Conservation (phyloP, 2,888 invertebrate genomes). For the Drosophila fulvimacula region DNA sequence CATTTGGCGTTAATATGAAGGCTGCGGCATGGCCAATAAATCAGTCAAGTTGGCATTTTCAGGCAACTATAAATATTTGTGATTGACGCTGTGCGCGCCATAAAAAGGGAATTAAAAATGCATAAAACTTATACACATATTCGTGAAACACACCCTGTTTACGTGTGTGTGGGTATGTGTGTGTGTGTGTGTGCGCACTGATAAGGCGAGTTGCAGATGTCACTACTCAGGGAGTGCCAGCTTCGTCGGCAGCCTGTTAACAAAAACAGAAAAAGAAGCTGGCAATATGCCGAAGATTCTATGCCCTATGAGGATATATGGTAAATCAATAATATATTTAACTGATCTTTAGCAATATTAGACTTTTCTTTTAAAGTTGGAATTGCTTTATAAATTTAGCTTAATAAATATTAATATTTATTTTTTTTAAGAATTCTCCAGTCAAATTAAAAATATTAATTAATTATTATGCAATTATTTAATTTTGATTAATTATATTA, state of each 20-base stretch:
- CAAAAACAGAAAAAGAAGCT: not conserved
- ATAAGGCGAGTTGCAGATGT: conserved; percentile 49
- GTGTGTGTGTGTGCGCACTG: conserved; percentile 25
- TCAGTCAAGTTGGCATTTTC: conserved; percentile 50
- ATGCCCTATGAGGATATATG: not conserved
- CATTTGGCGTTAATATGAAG: conserved; percentile 34
- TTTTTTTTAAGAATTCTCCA: too few relatives aligned
- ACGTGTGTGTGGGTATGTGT: not conserved
- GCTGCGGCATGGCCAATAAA: conserved; percentile 50
- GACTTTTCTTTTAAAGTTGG: too few relatives aligned
- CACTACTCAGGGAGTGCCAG: conserved; percentile 15
- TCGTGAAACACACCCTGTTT: conserved; percentile 39
- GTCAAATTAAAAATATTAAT: too few relatives aligned
- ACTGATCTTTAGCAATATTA: too few relatives aligned
- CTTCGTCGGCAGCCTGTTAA: conserved; percentile 9
- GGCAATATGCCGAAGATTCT: not conserved
- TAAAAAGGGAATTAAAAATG: conserved; percentile 71
- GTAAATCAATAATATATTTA: not conserved
- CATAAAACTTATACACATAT: conserved; percentile 56
- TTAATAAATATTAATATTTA: too few relatives aligned
- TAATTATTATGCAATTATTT: too few relatives aligned
- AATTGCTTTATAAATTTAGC: too few relatives aligned
- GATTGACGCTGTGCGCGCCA: conserved; percentile 56
- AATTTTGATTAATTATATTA: too few relatives aligned
- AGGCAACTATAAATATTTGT: conserved; percentile 64